These are phyloP conservation scores for Parotocinclus haroldoi DNA, from an alignment of 2,797 vertebrate species.

Conservation along the genomic window DNA sequence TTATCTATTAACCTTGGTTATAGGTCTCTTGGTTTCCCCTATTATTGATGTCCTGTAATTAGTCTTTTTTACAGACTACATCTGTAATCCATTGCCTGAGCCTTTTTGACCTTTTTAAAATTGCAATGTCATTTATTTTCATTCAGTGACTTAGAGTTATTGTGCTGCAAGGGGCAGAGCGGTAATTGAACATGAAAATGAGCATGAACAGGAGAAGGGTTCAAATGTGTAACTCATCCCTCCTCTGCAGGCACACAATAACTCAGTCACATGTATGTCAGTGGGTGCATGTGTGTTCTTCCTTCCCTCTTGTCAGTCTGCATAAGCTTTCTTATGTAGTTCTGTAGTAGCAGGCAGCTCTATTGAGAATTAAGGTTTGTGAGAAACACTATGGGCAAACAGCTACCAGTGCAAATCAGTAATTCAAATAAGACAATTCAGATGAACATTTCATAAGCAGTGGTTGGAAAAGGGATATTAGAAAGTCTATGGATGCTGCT, in stretches of 20 bases:
- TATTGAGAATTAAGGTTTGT: conserved; percentile 14
- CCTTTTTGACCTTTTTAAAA: conserved; percentile 61
- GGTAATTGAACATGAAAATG: conserved; percentile 65
- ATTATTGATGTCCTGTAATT: conserved; percentile 66
- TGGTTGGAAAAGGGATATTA: conserved; percentile 25
- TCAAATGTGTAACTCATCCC: conserved; percentile 63
- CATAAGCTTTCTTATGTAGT: conserved; percentile 9
- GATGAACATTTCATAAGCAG: conserved; percentile 13
- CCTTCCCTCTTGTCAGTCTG: conserved; percentile 37
- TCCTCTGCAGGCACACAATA: conserved; percentile 54
- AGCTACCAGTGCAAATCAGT: conserved; percentile 30
- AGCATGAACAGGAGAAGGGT: conserved; percentile 53
- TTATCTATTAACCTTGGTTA: conserved; percentile 60
- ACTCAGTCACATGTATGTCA: conserved; percentile 38
- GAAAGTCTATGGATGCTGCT: conserved; percentile 13
- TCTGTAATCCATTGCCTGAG: conserved; percentile 54
- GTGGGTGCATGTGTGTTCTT: conserved; percentile 22
- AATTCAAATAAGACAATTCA: conserved; percentile 11
- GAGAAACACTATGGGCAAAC: conserved; percentile 15
- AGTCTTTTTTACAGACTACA: conserved; percentile 58
- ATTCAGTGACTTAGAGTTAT: conserved; percentile 70
- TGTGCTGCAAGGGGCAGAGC: conserved; percentile 46
- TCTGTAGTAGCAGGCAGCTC: conserved; percentile 8
- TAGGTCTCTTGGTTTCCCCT: conserved; percentile 36
- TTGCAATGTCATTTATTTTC: conserved; percentile 63